Base-by-base conservation (phyloP, 2,888 invertebrate genomes). In the Choreutis nemorana region DNA sequence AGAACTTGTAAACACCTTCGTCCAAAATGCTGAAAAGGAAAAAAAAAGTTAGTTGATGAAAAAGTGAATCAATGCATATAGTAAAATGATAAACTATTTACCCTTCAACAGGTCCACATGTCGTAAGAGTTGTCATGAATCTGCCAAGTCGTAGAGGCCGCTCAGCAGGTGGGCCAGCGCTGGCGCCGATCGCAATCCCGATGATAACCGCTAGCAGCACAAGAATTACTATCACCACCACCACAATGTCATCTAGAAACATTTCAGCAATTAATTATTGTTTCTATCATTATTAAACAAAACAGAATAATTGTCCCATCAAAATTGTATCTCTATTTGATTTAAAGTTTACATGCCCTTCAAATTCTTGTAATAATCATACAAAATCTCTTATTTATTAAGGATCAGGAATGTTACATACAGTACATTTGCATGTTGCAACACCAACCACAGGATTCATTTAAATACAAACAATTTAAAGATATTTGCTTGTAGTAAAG, bases 61-160 rank as follows among this genome's bases (percentile, higher is more conserved):
- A 18, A 18, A 18, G 7, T 6, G 7, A 18, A 18, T 6, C 7
- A 18, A n/a, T n/a, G n/a, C n/a, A 18, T 18, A 18, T 24, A 18
- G 3, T 20, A 13, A 3, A 12, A 3, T 24, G n/a, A 30, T 11
- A 29, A 31, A 31, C 15, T 21, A 39, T 50, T 61, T 58, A 87
- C 86, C 92, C 93, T 66, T 92, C 88, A 13, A 91, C 87, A 36
- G 79, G 81, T 28, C 93, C 93, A 54, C 93, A 93, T 21, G 87
- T 82, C 2, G 91, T 89, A 24, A 87, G 81, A 0, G 91, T 87
- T 29, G 84, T 82, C 12, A 90, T 83, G 50, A 78, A 90, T 38
- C 84, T 85, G 8, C 90, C 91, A 40, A 90, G 86, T 26, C 86
- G 85, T 28, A 90, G 53, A 0, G 87, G 87, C 2, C 86, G 83